These are phyloP conservation scores for Onychomys torridus DNA, from an alignment of 2,797 vertebrate species.

Conservation along the genomic window DNA sequence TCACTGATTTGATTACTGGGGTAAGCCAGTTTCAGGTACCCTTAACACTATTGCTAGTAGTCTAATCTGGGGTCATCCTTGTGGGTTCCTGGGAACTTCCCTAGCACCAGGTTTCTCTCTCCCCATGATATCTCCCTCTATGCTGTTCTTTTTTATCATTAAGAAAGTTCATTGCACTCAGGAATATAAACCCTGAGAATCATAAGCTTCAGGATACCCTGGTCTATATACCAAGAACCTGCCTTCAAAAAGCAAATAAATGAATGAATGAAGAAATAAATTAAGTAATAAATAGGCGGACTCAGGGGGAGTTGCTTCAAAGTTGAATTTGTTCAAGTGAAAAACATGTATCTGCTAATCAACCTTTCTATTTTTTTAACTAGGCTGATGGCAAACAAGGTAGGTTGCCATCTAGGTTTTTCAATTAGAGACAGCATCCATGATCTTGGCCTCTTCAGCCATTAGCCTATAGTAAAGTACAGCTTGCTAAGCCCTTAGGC, in stretches of 20 bases:
- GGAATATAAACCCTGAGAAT: background rate
- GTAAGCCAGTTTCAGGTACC: no score
- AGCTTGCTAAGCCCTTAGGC: background rate
- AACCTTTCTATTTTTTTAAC: background rate
- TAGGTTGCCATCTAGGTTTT: background rate
- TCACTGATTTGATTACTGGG: no score
- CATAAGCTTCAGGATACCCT: background rate
- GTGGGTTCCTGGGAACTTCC: no score
- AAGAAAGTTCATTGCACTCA: background rate
- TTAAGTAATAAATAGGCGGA: background rate
- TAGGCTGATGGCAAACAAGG: background rate
- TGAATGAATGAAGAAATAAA: background rate
- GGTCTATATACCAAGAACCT: background rate
- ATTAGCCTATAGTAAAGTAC: background rate
- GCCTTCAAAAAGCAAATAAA: background rate
- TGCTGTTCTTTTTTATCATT: background rate
- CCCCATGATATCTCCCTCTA: no score
- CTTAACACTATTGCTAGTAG: no score
- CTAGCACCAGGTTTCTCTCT: no score
- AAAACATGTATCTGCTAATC: background rate
- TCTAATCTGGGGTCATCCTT: no score
- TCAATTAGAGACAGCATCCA: background rate
- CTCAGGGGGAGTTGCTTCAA: background rate
- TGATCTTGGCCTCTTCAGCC: background rate
- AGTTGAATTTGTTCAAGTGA: background rate